Percentiles rank a stretch among this genome's conserved stretches.
Evolutionary conservation across 2,797 vertebrate species (phyloP).

Genomic region (Leptatherina wallacei): DNA sequence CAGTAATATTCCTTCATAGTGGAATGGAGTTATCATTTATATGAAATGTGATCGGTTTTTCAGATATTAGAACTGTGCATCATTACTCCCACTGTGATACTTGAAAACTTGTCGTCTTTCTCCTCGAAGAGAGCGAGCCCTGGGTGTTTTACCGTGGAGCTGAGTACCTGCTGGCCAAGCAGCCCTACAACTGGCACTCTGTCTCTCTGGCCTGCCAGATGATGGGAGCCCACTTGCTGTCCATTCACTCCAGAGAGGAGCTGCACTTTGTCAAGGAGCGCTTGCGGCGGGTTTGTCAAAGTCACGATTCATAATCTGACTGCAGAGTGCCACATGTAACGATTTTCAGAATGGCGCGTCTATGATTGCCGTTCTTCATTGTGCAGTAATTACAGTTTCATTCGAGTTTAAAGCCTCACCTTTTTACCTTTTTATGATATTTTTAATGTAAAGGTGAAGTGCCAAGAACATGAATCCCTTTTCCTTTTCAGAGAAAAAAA

Average conservation of each 20-base stretch:
- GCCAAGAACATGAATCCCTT: neutral
- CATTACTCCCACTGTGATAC: neutral
- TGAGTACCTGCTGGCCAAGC: slow-evolving; percentile 88
- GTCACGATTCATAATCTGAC: neutral
- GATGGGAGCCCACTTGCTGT: slow-evolving; percentile 86
- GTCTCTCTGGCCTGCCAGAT: slow-evolving; percentile 89
- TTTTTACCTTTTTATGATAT: neutral
- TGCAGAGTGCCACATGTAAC: neutral
- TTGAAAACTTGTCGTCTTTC: neutral
- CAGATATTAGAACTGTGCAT: neutral
- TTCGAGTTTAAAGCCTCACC: neutral
- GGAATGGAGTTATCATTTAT: neutral
- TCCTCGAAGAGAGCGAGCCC: slow-evolving; percentile 79
- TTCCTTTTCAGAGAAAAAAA: slow-evolving; percentile 4
- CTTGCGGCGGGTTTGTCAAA: slow-evolving; percentile 83
- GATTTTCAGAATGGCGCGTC: neutral
- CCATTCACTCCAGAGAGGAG: slow-evolving; percentile 89
- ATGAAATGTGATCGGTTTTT: neutral
- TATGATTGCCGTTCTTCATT: neutral
- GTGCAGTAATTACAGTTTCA: neutral
- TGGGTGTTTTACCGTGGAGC: slow-evolving; percentile 90
- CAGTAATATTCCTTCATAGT: neutral
- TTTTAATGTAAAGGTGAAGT: neutral
- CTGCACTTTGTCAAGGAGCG: slow-evolving; percentile 89
- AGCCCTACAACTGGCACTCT: slow-evolving; percentile 81